Percentiles rank a stretch among this genome's conserved stretches.
Evolutionary conservation across 2,113 vertebrate genomes (phyloP).

Genomic region (Burhinus bistriatus): DNA sequence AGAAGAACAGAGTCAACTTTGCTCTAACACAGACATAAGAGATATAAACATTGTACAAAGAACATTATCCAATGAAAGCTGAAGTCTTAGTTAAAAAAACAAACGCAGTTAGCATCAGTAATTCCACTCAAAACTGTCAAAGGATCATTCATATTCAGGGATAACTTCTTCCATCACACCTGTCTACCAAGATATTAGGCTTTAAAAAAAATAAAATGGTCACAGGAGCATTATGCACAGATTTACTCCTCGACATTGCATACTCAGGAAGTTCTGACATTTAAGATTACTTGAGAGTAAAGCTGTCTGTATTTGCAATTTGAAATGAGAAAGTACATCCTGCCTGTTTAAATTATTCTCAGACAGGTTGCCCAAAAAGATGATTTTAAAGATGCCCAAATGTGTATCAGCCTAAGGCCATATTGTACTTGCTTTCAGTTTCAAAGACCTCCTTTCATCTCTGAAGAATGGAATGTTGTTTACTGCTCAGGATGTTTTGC

Average conservation of each 20-base stretch:
- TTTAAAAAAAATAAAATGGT: neutral
- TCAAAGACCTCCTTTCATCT: slow-evolving; percentile 67
- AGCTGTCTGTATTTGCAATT: slow-evolving; percentile 40
- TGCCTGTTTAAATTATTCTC: slow-evolving; percentile 57
- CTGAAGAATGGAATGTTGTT: slow-evolving; percentile 68
- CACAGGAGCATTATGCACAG: neutral
- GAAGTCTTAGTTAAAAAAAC: neutral
- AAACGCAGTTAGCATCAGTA: neutral
- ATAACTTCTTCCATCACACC: neutral
- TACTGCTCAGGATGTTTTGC: slow-evolving; percentile 64
- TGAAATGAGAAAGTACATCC: slow-evolving; percentile 44
- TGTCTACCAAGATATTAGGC: neutral
- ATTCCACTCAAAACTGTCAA: neutral
- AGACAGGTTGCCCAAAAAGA: slow-evolving; percentile 62
- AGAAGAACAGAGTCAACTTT: neutral
- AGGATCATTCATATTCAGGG: neutral
- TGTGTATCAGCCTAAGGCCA: slow-evolving; percentile 46
- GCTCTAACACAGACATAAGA: neutral
- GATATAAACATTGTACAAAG: neutral
- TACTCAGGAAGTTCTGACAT: neutral
- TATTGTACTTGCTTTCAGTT: slow-evolving; percentile 53
- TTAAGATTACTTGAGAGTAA: slow-evolving; percentile 23
- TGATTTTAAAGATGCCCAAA: slow-evolving; percentile 60
- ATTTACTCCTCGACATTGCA: neutral
- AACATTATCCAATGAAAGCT: neutral